Conservation (phyloP, 1,140 invertebrate species). For the Dendrolimus kikuchii region DNA sequence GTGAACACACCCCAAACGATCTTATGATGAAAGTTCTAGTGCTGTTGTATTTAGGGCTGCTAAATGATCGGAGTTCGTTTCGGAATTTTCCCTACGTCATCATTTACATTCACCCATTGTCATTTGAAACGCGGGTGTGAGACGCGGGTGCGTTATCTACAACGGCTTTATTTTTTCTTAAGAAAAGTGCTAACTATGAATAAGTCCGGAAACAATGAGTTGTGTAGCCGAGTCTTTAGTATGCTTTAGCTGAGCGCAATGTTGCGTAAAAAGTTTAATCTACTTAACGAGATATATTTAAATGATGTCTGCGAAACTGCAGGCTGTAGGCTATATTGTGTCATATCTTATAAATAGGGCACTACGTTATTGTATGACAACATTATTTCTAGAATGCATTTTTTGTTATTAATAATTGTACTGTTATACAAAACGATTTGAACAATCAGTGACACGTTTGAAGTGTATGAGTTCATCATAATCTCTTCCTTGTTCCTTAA, state of each 20-base stretch:
- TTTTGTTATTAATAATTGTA: not conserved
- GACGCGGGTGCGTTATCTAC: too few relatives aligned
- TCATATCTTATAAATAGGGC: conserved; percentile 29
- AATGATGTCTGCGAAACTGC: conserved; percentile 18
- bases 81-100: too few relatives aligned
- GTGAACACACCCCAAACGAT: too few relatives aligned
- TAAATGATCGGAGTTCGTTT: too few relatives aligned
- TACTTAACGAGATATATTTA: conserved; percentile 34
- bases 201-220: conserved; percentile 17
- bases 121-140: too few relatives aligned
- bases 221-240: not conserved
- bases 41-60: too few relatives aligned
- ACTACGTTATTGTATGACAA: conserved; percentile 14
- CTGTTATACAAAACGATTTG: not conserved
- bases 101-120: too few relatives aligned
- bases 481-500: not conserved
- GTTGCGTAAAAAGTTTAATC: conserved; percentile 39
- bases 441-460: too few relatives aligned
- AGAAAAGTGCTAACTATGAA: conserved; percentile 16
- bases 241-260: not conserved
- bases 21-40: too few relatives aligned
- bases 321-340: conserved; percentile 24
- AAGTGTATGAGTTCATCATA: too few relatives aligned
- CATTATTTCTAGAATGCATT: conserved; percentile 12
- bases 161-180: too few relatives aligned